phyloP scores from a whole-genome alignment of 2,888 invertebrate species.

The Aquatica leii region DNA sequence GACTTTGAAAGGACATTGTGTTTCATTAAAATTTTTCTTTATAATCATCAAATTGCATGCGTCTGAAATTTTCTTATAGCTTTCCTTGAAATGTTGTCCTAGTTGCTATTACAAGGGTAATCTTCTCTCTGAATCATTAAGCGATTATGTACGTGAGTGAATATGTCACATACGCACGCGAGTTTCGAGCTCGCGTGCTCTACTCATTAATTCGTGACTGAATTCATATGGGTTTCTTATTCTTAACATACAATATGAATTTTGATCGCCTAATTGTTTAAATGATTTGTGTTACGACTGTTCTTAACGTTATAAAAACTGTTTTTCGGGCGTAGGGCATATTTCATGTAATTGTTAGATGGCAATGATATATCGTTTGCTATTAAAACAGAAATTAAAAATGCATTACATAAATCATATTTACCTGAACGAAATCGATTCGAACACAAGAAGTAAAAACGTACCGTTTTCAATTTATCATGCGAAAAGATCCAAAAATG shows the following conservation, averaged over 20 bases:
- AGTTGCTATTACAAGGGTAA: slow-evolving; percentile 17
- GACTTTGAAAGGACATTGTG: neutral
- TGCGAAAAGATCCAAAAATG: too few species aligned
- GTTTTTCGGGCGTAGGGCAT: slow-evolving; percentile 12
- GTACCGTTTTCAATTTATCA: too few species aligned
- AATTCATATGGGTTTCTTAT: slow-evolving; percentile 51
- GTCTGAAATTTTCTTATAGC: slow-evolving; percentile 16
- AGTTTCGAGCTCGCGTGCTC: slow-evolving; percentile 42
- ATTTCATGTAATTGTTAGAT: slow-evolving; percentile 18
- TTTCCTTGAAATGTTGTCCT: slow-evolving; percentile 20
- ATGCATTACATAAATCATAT: slow-evolving; percentile 1
- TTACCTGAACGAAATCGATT: too few species aligned
- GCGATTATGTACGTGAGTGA: slow-evolving; percentile 53
- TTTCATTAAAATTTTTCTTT: slow-evolving; percentile 4
- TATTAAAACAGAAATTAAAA: neutral
- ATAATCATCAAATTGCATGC: slow-evolving; percentile 12
- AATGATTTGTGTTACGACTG: slow-evolving; percentile 48
- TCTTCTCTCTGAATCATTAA: slow-evolving; percentile 40
- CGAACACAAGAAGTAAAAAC: too few species aligned
- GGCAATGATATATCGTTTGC: neutral
- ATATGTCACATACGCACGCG: slow-evolving; percentile 57
- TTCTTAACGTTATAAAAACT: slow-evolving; percentile 28
- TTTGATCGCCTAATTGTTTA: slow-evolving; percentile 57
- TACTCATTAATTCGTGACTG: slow-evolving; percentile 47
- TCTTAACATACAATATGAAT: slow-evolving; percentile 52